Evolutionary conservation across 2,797 vertebrate species (phyloP).

Genomic region (Gobionotothen gibberifrons): DNA sequence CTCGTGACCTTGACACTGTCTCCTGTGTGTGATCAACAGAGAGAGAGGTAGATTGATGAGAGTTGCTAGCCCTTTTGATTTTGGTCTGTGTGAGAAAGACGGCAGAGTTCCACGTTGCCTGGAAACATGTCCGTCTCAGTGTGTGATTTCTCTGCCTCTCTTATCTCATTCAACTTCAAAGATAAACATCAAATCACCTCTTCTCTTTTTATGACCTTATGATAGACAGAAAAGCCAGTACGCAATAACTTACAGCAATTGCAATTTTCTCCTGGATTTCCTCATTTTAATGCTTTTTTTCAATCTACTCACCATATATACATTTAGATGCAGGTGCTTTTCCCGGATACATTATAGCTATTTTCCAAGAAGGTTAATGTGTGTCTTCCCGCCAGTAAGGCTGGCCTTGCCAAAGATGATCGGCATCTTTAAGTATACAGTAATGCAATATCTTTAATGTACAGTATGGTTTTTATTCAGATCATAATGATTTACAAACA

Average conservation of each 20-base stretch:
- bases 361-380: background rate
- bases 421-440: background rate
- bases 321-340: background rate
- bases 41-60: slow-evolving; percentile 78
- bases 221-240: slow-evolving; percentile 45
- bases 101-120: slow-evolving; percentile 77
- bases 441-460: background rate
- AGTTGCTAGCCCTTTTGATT: slow-evolving; percentile 71
- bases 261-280: slow-evolving; percentile 34
- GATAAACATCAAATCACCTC: slow-evolving; percentile 71
- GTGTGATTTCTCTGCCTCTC: slow-evolving; percentile 51
- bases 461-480: background rate
- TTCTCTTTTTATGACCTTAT: slow-evolving; percentile 24
- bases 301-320: background rate
- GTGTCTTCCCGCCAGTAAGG: background rate
- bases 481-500: background rate
- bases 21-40: slow-evolving; percentile 76
- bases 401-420: background rate
- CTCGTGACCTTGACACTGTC: slow-evolving; percentile 85
- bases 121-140: slow-evolving; percentile 78
- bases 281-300: slow-evolving; percentile 33
- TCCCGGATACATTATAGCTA: background rate
- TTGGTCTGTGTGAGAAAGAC: slow-evolving; percentile 67
- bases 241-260: slow-evolving; percentile 30
- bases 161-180: slow-evolving; percentile 71